These are phyloP conservation scores for Enteromius argenteus DNA, from an alignment of 2,797 vertebrate species.

Conservation along the genomic window DNA sequence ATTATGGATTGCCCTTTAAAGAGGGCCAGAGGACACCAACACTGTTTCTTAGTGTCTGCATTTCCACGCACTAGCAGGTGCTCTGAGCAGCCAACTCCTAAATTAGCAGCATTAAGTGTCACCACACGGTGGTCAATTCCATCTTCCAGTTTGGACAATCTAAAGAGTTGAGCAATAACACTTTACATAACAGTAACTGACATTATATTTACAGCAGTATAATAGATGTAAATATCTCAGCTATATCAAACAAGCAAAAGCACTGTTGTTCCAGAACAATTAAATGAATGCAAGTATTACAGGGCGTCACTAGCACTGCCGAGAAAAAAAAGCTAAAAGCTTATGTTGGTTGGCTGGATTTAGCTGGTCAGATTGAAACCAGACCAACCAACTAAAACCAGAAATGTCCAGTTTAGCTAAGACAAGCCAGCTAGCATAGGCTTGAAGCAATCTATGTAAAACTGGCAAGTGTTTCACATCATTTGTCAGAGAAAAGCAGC, in stretches of 20 bases:
- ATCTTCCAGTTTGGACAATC: conserved; percentile 10
- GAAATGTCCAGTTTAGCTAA: not conserved
- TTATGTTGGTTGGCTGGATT: no score
- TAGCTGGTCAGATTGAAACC: no score
- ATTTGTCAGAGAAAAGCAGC: not conserved
- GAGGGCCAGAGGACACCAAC: conserved; percentile 44
- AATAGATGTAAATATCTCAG: not conserved
- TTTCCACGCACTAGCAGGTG: conserved; percentile 23
- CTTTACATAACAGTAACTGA: not conserved
- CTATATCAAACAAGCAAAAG: not conserved
- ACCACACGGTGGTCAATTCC: conserved; percentile 17
- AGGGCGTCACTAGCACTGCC: not conserved
- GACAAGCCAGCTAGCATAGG: not conserved
- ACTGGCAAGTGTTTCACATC: not conserved
- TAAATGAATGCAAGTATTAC: not conserved
- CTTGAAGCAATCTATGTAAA: not conserved
- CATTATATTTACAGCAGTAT: conserved; percentile 11
- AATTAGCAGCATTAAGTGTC: conserved; percentile 32
- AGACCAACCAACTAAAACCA: no score
- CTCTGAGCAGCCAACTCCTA: conserved; percentile 12
- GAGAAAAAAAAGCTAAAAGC: no score
- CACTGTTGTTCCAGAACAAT: not conserved
- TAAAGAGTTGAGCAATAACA: conserved; percentile 1
- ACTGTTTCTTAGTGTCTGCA: conserved; percentile 37
- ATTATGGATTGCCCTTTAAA: conserved; percentile 53